phyloP scores from a whole-genome alignment of 2,888 invertebrate genomes.

The Lycocerus yunnanus region DNA sequence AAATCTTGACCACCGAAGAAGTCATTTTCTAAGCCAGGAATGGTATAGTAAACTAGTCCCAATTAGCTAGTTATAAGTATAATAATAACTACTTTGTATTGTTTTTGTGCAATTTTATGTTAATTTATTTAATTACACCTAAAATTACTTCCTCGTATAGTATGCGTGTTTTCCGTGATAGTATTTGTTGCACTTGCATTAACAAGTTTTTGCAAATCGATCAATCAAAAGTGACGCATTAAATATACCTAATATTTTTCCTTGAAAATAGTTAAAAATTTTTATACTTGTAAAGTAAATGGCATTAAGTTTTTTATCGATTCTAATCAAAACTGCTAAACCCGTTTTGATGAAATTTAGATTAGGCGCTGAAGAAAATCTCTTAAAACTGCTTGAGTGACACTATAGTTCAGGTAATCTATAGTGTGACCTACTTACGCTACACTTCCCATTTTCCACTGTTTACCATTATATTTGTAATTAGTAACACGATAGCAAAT shows the following conservation, averaged over 20 bases:
- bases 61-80: neutral
- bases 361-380: neutral
- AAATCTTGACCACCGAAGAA: too few relatives aligned
- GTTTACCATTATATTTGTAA: neutral
- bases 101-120: neutral
- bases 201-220: neutral
- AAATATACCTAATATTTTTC: neutral
- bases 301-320: neutral
- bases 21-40: too few relatives aligned
- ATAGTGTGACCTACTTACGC: neutral
- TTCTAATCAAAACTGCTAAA: neutral
- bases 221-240: neutral
- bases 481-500: neutral
- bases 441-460: neutral
- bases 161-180: neutral
- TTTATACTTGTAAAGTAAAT: neutral
- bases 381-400: neutral
- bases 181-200: neutral
- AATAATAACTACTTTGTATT: neutral
- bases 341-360: neutral
- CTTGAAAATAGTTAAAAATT: neutral
- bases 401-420: neutral
- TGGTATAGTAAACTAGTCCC: too few relatives aligned
- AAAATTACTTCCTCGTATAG: neutral
- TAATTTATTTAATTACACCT: neutral